phyloP scores from a whole-genome alignment of 2,113 vertebrate genomes.

The Noturus placidus region DNA sequence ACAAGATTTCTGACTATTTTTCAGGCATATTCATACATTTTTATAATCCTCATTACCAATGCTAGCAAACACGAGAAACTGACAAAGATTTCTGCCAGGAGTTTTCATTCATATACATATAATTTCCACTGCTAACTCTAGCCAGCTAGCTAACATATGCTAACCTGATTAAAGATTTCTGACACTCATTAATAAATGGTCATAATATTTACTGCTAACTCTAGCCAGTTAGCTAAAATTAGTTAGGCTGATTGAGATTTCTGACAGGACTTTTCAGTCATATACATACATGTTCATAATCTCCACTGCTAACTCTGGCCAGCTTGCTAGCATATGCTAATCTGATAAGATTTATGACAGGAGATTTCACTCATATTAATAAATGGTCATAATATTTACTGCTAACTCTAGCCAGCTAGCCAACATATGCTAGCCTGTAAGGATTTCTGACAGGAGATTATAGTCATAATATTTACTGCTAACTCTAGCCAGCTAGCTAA shows the following conservation, averaged over 20 bases:
- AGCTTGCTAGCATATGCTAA: neutral
- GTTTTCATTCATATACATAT: neutral
- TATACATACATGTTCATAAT: neutral
- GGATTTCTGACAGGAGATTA: too few relatives aligned
- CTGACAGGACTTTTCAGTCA: neutral
- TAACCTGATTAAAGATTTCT: neutral
- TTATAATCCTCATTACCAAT: too few relatives aligned
- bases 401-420: too few relatives aligned
- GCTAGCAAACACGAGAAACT: neutral
- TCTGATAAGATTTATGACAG: neutral
- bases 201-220: neutral
- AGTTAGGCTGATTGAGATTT: neutral
- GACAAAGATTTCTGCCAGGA: neutral
- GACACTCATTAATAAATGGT: neutral
- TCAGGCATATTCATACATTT: neutral
- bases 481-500: too few relatives aligned
- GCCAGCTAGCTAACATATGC: neutral
- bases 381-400: too few relatives aligned
- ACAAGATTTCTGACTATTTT: neutral
- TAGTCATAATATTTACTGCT: too few relatives aligned
- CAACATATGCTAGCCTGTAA: too few relatives aligned
- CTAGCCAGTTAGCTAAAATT: neutral
- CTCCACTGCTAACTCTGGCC: neutral
- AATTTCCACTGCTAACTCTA: neutral
- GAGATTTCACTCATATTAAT: neutral